Evolutionary conservation across 2,113 vertebrate genomes (phyloP).

Genomic region (Emydocephalus ijimae): DNA sequence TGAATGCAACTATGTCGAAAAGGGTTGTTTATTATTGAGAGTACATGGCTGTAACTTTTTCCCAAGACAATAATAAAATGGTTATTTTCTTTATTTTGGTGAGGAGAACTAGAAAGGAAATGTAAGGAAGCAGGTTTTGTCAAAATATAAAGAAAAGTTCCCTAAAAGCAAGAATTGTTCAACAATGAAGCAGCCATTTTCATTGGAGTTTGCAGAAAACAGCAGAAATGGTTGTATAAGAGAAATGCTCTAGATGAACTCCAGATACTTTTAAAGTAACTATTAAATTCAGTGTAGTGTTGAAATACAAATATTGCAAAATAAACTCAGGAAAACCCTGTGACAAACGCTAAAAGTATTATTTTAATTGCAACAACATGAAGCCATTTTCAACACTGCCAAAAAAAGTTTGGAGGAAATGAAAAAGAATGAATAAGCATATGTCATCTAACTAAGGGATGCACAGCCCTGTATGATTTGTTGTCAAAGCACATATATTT

Average conservation of each 20-base stretch:
- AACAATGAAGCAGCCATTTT: not conserved
- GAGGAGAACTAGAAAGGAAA: not conserved
- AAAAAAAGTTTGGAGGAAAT: not conserved
- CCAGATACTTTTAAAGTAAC: not conserved
- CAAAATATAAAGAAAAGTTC: not conserved
- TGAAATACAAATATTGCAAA: not conserved
- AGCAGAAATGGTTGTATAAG: not conserved
- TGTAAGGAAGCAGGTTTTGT: not conserved
- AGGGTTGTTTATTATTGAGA: not conserved
- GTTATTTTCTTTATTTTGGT: not conserved
- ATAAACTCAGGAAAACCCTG: conserved; percentile 17
- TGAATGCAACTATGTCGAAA: not conserved
- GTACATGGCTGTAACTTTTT: not conserved
- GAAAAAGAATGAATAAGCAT: not conserved
- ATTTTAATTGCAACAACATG: not conserved
- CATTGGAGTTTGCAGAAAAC: not conserved
- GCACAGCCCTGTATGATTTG: conserved; percentile 8
- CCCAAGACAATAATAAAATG: not conserved
- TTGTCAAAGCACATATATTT: not conserved
- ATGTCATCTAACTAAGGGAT: not conserved
- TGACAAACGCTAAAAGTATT: not conserved
- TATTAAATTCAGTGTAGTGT: not conserved
- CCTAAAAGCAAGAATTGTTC: not conserved
- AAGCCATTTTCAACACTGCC: not conserved
- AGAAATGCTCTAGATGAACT: not conserved